These are phyloP conservation scores for Acrocephalus arundinaceus DNA, from an alignment of 2,113 vertebrate species.

Conservation along the genomic window DNA sequence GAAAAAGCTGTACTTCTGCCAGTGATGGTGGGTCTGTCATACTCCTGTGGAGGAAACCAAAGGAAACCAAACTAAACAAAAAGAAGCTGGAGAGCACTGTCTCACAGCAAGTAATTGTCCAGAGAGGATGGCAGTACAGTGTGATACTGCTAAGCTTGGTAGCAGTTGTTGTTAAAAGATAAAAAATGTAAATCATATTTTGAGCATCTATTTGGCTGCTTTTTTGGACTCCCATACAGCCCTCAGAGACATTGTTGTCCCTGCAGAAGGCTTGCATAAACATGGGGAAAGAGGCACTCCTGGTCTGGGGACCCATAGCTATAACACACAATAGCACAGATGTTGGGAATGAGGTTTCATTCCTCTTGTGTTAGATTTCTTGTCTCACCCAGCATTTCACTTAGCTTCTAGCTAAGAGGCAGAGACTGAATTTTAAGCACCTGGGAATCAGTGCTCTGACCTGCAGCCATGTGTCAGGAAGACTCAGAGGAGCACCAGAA, in stretches of 20 bases:
- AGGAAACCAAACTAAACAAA: neutral
- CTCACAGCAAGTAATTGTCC: neutral
- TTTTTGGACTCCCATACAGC: neutral
- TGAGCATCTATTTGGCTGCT: neutral
- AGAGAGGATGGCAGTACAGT: neutral
- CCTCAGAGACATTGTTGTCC: neutral
- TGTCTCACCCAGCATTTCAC: neutral
- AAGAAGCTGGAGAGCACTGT: neutral
- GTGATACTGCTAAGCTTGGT: neutral
- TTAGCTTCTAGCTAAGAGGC: neutral
- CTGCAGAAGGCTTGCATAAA: neutral
- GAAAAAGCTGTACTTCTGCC: neutral
- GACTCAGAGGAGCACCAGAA: neutral
- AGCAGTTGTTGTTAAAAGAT: neutral
- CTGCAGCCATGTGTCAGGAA: neutral
- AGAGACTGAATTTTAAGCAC: neutral
- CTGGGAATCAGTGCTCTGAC: neutral
- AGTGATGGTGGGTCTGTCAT: neutral
- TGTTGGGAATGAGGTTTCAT: neutral
- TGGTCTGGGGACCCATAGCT: neutral
- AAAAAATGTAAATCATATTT: neutral
- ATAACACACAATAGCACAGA: neutral
- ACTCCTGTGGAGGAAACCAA: neutral
- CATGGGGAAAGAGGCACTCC: neutral
- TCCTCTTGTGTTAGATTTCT: neutral